Base-by-base conservation (phyloP, 2,888 invertebrate genomes). In the Acronicta alni region DNA sequence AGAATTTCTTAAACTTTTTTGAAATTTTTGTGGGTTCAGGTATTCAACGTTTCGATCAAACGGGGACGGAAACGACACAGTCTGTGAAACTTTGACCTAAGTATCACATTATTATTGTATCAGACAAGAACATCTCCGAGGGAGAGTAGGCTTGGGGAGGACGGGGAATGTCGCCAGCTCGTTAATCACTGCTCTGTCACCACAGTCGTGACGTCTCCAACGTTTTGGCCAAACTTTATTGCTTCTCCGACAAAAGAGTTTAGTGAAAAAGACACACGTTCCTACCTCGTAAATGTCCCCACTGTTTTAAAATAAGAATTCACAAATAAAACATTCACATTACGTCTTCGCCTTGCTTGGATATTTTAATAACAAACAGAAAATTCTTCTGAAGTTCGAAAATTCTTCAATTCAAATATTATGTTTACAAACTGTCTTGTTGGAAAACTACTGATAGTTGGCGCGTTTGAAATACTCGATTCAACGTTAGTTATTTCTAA, bases 111-210 rank as follows among this genome's bases (percentile, higher is more conserved):
- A 53, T 75, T 75, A 75, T 65, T 53, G 57, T 67, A 52, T 72
- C 60, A 32, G 54, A 58, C 57, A 41, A 61, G 63, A 54, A 57
- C 58, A 59, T 62, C 57, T 51, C 45, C 39, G 37, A 56, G 56
- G 63, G 61, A 57, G 57, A 52, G 35, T 54, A 45, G 56, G 72
- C 64, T 57, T 54, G 71, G 59, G 64, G 62, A 59, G 74, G 69
- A 71, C 56, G 75, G 70, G 63, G 67, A 70, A 83, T 78, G 79
- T 83, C 87, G 85, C 78, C 80, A 79, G 80, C 81, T 90, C 91
- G 87, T 92, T 88, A 89, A 92, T 92, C 91, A 92, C 83, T 57
- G 66, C 76, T 73, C 78, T 87, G 91, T 89, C 90, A 84, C 72
- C 84, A 77, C 78, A 87, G 90, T 89, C 67, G 81, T 88, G 86